Conservation (phyloP, 2,797 vertebrate species). For the Alfaro cultratus region DNA sequence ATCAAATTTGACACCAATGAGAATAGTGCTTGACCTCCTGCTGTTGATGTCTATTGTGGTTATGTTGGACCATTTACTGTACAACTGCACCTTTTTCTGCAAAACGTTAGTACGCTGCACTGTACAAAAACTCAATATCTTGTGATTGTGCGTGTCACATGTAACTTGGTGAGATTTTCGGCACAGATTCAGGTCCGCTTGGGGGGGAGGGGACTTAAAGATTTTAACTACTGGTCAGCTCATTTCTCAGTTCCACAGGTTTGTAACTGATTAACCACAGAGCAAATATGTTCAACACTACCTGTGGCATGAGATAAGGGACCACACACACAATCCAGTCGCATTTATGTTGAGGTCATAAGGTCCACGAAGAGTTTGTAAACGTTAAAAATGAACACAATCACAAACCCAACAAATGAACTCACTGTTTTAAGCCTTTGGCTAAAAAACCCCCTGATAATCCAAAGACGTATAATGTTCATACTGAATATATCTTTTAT, state of each 20-base stretch:
- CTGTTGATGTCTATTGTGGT: background rate
- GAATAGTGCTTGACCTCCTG: conserved; percentile 11
- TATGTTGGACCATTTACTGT: conserved; percentile 33
- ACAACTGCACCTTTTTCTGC: conserved; percentile 8
- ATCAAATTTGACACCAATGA: conserved; percentile 24
- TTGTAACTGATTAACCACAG: conserved; percentile 81
- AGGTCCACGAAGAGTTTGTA: conserved; percentile 59
- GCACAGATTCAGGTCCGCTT: conserved; percentile 28
- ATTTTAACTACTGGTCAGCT: conserved; percentile 55
- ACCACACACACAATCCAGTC: conserved; percentile 33
- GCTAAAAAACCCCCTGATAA: background rate
- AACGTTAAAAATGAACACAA: conserved; percentile 36
- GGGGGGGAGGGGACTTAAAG: conserved; percentile 28
- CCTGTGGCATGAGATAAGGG: conserved; percentile 67
- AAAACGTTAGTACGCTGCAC: background rate
- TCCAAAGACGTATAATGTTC: background rate
- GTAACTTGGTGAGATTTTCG: conserved; percentile 30
- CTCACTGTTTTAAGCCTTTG: background rate
- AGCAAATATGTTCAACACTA: conserved; percentile 75
- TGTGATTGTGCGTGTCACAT: conserved; percentile 27
- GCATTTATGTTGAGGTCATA: conserved; percentile 58
- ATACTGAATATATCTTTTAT: background rate
- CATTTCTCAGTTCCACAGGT: conserved; percentile 51
- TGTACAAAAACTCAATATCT: conserved; percentile 26
- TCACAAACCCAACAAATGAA: conserved; percentile 30